These are phyloP conservation scores for Zonotrichia leucophrys DNA, from an alignment of 2,113 vertebrate species.

Conservation along the genomic window DNA sequence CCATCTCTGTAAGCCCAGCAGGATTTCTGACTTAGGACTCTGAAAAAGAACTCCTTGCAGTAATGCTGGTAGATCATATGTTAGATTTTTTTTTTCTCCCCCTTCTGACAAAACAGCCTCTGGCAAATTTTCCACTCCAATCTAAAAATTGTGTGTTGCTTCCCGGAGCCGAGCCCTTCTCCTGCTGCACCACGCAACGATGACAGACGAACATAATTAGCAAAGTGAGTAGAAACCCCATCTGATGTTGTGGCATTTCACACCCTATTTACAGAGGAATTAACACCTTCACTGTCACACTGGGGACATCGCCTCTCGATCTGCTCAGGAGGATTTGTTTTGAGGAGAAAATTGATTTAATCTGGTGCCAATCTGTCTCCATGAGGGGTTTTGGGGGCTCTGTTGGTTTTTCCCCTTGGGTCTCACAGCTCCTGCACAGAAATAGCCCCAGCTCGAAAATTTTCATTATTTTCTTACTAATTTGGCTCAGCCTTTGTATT, in stretches of 20 bases:
- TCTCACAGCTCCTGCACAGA: neutral
- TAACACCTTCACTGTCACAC: neutral
- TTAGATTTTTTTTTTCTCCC: rapidly evolving
- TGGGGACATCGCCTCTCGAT: slow-evolving; percentile 11
- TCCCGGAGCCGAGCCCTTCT: neutral
- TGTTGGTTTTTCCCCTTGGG: neutral
- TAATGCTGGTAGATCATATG: neutral
- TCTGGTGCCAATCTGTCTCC: neutral
- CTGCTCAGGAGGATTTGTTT: slow-evolving; percentile 39
- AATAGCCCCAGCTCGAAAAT: neutral
- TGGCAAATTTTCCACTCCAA: slow-evolving; percentile 33
- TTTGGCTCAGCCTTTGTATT: neutral
- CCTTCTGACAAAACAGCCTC: neutral
- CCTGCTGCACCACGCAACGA: neutral
- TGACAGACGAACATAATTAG: slow-evolving; percentile 21
- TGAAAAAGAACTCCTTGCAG: neutral
- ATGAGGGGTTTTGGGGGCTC: neutral
- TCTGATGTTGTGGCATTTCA: slow-evolving; percentile 36
- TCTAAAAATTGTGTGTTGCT: neutral
- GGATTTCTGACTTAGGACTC: neutral
- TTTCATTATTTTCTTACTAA: neutral
- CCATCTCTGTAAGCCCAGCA: neutral
- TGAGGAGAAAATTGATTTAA: slow-evolving; percentile 44
- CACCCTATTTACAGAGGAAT: slow-evolving; percentile 27
- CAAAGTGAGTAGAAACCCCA: slow-evolving; percentile 4